Evolutionary conservation across 2,888 invertebrate genomes (phyloP), one percentile per base, ranked within the genome.

Genomic region (Drosophila atripex): DNA sequence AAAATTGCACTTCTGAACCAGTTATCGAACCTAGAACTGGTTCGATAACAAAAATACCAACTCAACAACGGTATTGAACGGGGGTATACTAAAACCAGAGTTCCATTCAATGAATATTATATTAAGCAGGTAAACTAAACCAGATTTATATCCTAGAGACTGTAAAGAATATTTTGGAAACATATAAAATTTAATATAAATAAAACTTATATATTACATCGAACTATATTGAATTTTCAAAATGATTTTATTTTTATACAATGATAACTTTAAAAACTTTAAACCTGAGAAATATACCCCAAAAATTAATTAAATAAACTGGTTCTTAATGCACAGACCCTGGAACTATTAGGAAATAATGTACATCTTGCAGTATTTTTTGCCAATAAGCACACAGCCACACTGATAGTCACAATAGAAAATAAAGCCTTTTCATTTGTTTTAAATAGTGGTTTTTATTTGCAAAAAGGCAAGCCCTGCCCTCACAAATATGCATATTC

Each of bases 401-500:
- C 65, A 54, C 49, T 45, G 35, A 28, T 21, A 46, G 46, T 32
- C 50, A 52, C 54, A 56, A 65, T 52, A 64, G 50, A 63, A 68
- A 68, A 65, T 70, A 68, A 65, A 68, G 56, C 56, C 47, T 50
- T 69, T 64, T 63, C 52, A 50, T 52, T 61, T 70, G 55, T 61
- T 46, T 69, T 61, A 70, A 71, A 69, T 28, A 30, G 12, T 8
- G 7, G 52, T 18, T 53, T 71, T 52, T 16, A n/a, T 38, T 52
- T 38, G 70, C 55, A 56, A 70, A 70, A 53, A 38, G 30, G 45
- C 43, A 8, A 25, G 41, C 39, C 28, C 5, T 6, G 21, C 38
- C n/a, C 16, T n/a, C 51, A 47, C 46, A 78, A 78, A 28, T 69
- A 80, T 80, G 85, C 38, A 47, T 25, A 71, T 64, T 60, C 56